Conservation (phyloP, 2,113 vertebrate genomes). For the Alligator sinensis region DNA sequence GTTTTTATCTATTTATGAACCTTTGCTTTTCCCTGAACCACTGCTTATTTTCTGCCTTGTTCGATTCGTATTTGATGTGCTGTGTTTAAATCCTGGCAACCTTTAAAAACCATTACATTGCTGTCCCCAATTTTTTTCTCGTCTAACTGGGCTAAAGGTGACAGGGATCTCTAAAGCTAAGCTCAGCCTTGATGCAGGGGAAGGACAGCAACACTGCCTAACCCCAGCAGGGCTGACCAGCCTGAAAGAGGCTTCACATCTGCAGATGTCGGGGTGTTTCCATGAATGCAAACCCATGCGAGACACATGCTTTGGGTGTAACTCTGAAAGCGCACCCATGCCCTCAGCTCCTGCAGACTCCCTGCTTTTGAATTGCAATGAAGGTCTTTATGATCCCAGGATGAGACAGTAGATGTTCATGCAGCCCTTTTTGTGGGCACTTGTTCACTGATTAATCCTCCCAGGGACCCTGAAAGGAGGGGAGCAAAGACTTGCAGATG, state of each 20-base stretch:
- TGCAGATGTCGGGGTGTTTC: neutral
- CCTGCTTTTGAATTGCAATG: neutral
- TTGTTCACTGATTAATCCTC: neutral
- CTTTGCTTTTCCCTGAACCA: slow-evolving; percentile 13
- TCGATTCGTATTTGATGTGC: neutral
- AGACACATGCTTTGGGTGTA: neutral
- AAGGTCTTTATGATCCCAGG: neutral
- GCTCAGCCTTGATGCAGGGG: neutral
- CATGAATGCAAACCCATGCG: neutral
- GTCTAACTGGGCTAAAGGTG: neutral
- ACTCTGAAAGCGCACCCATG: neutral
- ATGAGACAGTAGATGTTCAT: neutral
- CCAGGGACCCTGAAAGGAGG: neutral
- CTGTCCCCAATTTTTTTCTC: neutral
- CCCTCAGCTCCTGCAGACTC: neutral
- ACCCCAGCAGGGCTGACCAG: neutral
- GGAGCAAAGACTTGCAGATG: neutral
- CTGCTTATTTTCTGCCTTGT: neutral
- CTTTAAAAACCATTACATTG: neutral
- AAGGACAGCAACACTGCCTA: neutral
- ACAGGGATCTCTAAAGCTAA: neutral
- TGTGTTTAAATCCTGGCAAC: neutral
- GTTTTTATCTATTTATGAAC: neutral
- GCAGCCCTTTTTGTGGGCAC: neutral
- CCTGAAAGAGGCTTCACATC: slow-evolving; percentile 15